Evolutionary conservation across 2,113 vertebrate species (phyloP).

Genomic region (Salvelinus sp.): DNA sequence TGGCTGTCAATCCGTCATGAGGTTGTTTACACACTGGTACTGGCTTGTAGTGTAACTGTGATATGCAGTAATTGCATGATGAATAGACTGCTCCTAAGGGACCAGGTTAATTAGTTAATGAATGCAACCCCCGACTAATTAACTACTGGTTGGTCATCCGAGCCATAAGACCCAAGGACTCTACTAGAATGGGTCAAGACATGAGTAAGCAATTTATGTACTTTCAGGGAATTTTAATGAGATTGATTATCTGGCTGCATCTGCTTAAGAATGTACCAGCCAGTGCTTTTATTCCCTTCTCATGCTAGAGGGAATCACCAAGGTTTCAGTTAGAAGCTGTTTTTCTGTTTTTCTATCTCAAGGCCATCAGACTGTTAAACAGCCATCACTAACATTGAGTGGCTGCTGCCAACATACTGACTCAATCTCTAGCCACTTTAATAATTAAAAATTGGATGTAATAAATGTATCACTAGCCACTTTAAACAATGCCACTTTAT

Average conservation of each 20-base stretch:
- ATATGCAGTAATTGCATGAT: constrained; percentile 17
- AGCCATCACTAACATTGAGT: no score
- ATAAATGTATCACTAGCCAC: no score
- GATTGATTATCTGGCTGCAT: constrained; percentile 40
- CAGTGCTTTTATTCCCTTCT: no score
- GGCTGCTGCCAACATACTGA: no score
- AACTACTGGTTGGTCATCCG: constrained; percentile 1
- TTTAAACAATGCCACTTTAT: no score
- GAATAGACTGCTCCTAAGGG: background rate
- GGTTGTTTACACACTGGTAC: background rate
- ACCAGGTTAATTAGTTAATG: constrained; percentile 33
- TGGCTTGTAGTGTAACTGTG: background rate
- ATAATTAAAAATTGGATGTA: no score
- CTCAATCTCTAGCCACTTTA: no score
- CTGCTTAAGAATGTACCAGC: background rate
- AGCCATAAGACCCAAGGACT: background rate
- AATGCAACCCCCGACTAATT: constrained; percentile 14
- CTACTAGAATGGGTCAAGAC: constrained; percentile 32
- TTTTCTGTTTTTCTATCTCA: no score
- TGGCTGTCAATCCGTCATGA: constrained; percentile 31
- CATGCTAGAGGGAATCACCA: background rate
- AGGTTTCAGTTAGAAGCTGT: background rate
- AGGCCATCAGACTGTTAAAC: no score
- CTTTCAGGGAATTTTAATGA: constrained; percentile 23
- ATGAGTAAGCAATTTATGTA: constrained; percentile 36